These are phyloP conservation scores for Rhodophaea formosa DNA, from an alignment of 2,888 invertebrate species.

Conservation along the genomic window DNA sequence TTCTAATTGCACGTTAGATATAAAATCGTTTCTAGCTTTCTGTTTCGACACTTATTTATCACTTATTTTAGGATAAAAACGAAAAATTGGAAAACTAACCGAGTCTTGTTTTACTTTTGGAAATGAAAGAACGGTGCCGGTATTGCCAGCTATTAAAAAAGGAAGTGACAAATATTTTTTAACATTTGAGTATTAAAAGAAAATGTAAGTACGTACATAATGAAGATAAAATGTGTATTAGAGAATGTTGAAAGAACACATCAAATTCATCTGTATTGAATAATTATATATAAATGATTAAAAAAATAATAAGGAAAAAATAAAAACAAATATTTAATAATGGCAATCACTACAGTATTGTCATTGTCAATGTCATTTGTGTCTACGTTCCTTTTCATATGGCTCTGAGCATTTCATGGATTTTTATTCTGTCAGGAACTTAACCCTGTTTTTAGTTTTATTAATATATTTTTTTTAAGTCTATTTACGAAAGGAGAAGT, in stretches of 20 bases:
- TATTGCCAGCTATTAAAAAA: conserved; percentile 49
- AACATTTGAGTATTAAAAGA: no score
- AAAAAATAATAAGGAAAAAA: neutral
- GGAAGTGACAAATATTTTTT: no score
- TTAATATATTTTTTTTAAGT: no score
- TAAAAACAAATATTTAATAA: neutral
- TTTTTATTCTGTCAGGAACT: no score
- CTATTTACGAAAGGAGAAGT: no score
- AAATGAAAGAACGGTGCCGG: conserved; percentile 62
- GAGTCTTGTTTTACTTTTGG: conserved; percentile 56
- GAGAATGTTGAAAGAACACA: no score
- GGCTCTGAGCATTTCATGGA: no score
- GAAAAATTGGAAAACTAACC: conserved; percentile 60
- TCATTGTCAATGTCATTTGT: neutral
- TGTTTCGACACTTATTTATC: conserved; percentile 32
- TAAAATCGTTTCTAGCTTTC: conserved; percentile 23
- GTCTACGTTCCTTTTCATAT: no score
- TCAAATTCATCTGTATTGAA: no score
- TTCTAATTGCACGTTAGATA: conserved; percentile 25
- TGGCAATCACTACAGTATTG: neutral
- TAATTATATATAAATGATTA: neutral
- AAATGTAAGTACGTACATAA: no score
- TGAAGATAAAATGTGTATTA: no score
- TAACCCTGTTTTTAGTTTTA: no score
- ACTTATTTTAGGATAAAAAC: conserved; percentile 4